Evolutionary conservation across 1,140 invertebrate genomes (phyloP).

Genomic region (Ceratoteleas bidentatus): DNA sequence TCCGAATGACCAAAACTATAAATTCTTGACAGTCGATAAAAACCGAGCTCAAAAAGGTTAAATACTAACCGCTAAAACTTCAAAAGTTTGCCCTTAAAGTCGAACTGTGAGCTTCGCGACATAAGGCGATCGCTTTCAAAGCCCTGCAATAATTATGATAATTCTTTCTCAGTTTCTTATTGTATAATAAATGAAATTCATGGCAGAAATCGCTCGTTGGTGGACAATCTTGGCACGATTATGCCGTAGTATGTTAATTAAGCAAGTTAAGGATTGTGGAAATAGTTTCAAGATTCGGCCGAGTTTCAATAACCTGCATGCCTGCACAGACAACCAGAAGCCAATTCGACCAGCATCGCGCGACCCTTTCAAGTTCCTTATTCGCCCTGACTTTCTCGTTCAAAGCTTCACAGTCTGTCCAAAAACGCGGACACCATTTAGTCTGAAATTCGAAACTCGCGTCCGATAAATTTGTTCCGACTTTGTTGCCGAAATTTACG

Average conservation of each 20-base stretch:
- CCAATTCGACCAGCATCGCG: neutral
- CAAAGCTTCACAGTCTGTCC: neutral
- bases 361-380: constrained; percentile 12
- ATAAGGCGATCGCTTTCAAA: neutral
- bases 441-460: neutral
- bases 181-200: constrained; percentile 14
- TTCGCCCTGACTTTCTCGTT: neutral
- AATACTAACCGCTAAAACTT: too few relatives aligned
- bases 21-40: too few relatives aligned
- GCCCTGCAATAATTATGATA: neutral
- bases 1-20: too few relatives aligned
- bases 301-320: constrained; percentile 33
- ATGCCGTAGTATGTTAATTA: constrained; percentile 32
- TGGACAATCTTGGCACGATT: constrained; percentile 11
- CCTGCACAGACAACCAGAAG: neutral
- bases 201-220: neutral
- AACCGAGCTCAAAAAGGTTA: too few relatives aligned
- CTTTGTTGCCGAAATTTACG: constrained; percentile 2
- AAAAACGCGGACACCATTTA: neutral
- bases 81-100: too few relatives aligned
- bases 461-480: neutral
- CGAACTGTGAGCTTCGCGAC: too few relatives aligned
- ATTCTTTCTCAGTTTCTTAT: neutral
- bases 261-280: constrained; percentile 9
- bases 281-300: constrained; percentile 26